Evolutionary conservation across 2,797 vertebrate species (phyloP).

Genomic region (Taeniopygia guttata): DNA sequence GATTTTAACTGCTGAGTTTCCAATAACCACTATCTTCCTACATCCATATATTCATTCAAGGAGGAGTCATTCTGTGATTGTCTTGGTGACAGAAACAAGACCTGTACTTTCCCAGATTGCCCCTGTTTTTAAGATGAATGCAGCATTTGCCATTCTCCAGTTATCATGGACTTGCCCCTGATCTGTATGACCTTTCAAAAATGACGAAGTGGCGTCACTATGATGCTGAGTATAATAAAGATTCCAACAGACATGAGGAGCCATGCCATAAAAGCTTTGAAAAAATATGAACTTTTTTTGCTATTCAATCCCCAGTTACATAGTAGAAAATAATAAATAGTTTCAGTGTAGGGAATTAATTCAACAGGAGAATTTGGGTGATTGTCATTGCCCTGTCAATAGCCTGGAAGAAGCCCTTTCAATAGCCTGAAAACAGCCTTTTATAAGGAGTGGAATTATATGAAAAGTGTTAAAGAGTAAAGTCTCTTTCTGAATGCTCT

Average conservation of each 20-base stretch:
- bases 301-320: not conserved
- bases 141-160: not conserved
- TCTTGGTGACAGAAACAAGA: not conserved
- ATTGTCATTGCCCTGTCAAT: conserved; percentile 43
- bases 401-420: conserved; percentile 49
- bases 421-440: conserved; percentile 52
- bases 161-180: not conserved
- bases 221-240: not conserved
- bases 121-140: not conserved
- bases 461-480: conserved; percentile 46
- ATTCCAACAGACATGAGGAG: not conserved
- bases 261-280: not conserved
- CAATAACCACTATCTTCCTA: not conserved
- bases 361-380: conserved; percentile 30
- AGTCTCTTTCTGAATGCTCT: conserved; percentile 48
- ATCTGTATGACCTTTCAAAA: not conserved
- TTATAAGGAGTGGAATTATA: conserved; percentile 49
- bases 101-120: not conserved
- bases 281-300: conserved; percentile 36
- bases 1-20: not conserved
- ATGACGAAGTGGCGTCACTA: not conserved
- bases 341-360: conserved; percentile 48
- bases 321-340: conserved; percentile 50
- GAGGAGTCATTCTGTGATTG: not conserved
- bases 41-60: not conserved